phyloP scores from a whole-genome alignment of 2,797 vertebrate genomes.

The Tympanoctomys barrerae region DNA sequence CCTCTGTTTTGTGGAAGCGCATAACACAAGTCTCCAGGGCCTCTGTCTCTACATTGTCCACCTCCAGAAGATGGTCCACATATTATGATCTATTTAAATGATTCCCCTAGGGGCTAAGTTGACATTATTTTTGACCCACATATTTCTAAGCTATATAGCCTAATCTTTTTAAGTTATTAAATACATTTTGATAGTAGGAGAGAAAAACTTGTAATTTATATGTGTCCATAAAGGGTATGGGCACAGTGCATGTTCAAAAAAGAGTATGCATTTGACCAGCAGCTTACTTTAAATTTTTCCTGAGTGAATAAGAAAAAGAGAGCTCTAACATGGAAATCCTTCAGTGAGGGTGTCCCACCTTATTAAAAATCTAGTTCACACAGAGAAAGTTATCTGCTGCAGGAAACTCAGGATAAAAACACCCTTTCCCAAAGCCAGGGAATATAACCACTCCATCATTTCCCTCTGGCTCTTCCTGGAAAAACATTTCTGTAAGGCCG shows the following conservation, averaged over 20 bases:
- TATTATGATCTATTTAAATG: background rate
- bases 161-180: conserved; percentile 42
- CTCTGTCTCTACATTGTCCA: background rate
- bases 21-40: background rate
- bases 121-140: background rate
- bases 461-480: background rate
- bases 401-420: conserved; percentile 68
- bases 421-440: conserved; percentile 30
- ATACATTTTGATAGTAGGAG: conserved; percentile 15
- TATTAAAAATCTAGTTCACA: conserved; percentile 23
- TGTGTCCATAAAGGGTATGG: background rate
- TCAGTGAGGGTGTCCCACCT: conserved; percentile 38
- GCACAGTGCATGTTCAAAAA: conserved; percentile 84
- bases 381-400: conserved; percentile 63
- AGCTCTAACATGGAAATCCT: conserved; percentile 5
- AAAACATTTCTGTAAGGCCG: conserved; percentile 45
- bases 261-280: background rate
- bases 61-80: background rate
- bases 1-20: background rate
- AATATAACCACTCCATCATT: conserved; percentile 16
- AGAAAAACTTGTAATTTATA: background rate
- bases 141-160: conserved; percentile 6
- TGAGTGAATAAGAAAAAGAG: background rate
- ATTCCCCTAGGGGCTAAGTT: background rate
- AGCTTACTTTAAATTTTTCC: background rate